Evolutionary conservation across 2,797 vertebrate species (phyloP), one percentile per base, ranked within the genome.

Genomic region (Rhinogobio ventralis): DNA sequence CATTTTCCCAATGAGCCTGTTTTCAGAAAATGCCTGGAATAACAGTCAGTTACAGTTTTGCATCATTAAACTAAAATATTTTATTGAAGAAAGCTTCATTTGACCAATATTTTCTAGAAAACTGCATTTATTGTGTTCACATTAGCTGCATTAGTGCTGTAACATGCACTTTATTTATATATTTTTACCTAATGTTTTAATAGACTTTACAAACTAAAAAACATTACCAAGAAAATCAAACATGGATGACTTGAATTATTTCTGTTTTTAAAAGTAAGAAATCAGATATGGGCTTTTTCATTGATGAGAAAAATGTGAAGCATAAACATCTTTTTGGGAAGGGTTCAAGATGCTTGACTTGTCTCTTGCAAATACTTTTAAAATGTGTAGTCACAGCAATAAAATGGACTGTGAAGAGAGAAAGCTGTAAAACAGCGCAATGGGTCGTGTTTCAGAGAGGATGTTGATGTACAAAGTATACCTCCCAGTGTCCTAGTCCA

Each of bases 401-500:
- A 72, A 72, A 60, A 81, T 30, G 36, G 7, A 60, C n/a, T 30
- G 51, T 42, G 67, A 45, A 60, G 33, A 81, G 66, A 81, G 3
- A 72, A 81, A 72, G 66, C 28, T 87, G 57, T 81, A 68, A 83
- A 85, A 68, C 66, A 28, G 51, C 10, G 49, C 39, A 49, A 85
- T 75, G 53, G 64, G 57, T 74, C 23, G 20, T 82, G 39, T 80
- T 78, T 76, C 73, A 57, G 86, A 76, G 74, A 49, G 10, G 64
- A 81, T 78, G 66, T 71, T 81, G 46, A 85, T 77, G 84, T 86
- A 69, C 55, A 84, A 80, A 60, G 42, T 68, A 55, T 55, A 78
- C 81, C 78, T 86, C 79, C 83, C 60, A 79, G 45, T 83, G 86
- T 81, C 76, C 79, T 77, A 67, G 81, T 30, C 20, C 30, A n/a